phyloP scores from a whole-genome alignment of 2,888 invertebrate genomes.

The Coleophora deauratella region DNA sequence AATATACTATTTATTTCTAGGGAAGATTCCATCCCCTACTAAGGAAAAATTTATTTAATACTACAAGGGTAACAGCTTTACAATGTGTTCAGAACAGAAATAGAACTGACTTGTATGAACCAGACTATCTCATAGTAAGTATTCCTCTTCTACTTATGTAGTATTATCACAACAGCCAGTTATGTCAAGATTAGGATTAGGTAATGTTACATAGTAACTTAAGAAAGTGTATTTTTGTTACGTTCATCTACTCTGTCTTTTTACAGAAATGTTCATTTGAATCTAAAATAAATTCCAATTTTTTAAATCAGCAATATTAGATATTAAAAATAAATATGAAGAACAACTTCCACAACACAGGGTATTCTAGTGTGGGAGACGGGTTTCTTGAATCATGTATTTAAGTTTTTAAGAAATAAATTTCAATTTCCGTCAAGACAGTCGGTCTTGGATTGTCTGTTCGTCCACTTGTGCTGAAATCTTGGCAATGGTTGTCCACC shows the following conservation, averaged over 20 bases:
- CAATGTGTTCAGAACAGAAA: constrained; percentile 30
- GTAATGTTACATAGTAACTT: neutral
- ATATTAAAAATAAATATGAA: no score
- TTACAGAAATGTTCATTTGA: neutral
- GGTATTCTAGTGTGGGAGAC: no score
- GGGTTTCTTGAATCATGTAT: no score
- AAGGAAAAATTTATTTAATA: constrained; percentile 4
- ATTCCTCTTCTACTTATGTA: constrained; percentile 3
- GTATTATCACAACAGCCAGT: constrained; percentile 6
- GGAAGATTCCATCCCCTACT: constrained; percentile 22
- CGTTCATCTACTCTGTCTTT: neutral
- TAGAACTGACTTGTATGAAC: constrained; percentile 76
- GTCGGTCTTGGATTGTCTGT: no score
- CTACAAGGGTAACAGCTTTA: constrained; percentile 4
- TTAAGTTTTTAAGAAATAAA: no score
- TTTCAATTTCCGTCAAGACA: no score
- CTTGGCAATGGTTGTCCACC: no score
- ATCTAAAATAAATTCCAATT: neutral
- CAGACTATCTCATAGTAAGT: constrained; percentile 83
- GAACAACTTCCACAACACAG: no score
- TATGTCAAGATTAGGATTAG: neutral
- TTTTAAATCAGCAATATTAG: neutral
- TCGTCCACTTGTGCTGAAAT: no score
- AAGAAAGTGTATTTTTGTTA: neutral
- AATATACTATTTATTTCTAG: constrained; percentile 26